These are phyloP conservation scores for Agonopterix subpropinquella DNA, from an alignment of 2,888 invertebrate genomes.

Conservation along the genomic window DNA sequence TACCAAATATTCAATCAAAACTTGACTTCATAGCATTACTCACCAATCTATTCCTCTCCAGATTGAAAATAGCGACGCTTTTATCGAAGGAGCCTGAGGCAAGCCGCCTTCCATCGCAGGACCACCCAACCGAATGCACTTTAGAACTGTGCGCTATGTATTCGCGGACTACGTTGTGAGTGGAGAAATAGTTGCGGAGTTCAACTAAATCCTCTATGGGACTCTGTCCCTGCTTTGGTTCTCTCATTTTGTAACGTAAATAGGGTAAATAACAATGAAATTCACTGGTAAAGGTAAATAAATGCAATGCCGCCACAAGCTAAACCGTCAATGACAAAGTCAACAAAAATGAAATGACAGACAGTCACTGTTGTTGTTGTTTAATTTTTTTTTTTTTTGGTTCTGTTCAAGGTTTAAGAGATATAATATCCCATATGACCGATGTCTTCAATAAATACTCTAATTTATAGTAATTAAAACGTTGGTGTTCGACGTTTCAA, in stretches of 20 bases:
- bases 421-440: no score
- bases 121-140: constrained; percentile 99
- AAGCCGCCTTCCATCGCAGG: constrained; percentile 91
- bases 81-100: constrained; percentile 98
- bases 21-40: constrained; percentile 26
- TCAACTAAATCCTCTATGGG: constrained; percentile 77
- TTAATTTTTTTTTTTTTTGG: no score
- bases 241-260: constrained; percentile 45
- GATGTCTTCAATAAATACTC: no score
- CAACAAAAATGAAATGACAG: no score
- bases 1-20: background rate
- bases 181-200: constrained; percentile 82
- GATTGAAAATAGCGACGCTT: constrained; percentile 91
- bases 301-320: no score
- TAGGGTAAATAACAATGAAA: background rate
- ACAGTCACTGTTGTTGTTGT: no score
- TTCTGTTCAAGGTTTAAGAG: no score
- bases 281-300: no score
- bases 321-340: no score
- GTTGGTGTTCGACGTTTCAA: no score
- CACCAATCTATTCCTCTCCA: constrained; percentile 92
- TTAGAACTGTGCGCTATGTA: constrained; percentile 92
- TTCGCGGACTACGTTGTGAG: constrained; percentile 88
- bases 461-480: no score
- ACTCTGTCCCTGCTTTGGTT: constrained; percentile 49